Evolutionary conservation across 2,888 invertebrate species (phyloP), one percentile per base, ranked within the genome.

Genomic region (Rhagonycha fulva): DNA sequence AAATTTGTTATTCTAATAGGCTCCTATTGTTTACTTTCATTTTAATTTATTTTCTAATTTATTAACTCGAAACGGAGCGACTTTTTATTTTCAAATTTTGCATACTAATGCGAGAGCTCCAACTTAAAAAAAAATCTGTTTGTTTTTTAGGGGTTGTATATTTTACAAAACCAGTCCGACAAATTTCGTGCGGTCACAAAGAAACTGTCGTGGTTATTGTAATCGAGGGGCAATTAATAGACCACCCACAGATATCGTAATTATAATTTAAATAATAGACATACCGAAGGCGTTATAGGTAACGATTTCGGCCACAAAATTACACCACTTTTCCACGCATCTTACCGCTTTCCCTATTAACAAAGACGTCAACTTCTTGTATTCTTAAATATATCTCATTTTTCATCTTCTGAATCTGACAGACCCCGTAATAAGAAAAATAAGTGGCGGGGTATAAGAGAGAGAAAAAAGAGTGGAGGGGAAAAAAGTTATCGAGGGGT

Each of bases 351-450:
- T 32, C 4, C 32, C 5, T 12, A 5, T 47, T 47, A 47, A 47
- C n/a, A 47, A 47, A n/a, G n/a, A 47, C 12, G 63, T 23, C 63
- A 24, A 66, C 26, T 66, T 24, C 72, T 76, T 72, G 76, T 69
- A 77, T 78, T 79, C 77, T 72, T 74, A 76, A 76, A 78, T 78
- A 78, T 76, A 76, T 75, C 76, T 78, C 79, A 79, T 79, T 79
- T 79, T 79, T 79, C 79, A 79, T 78, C 76, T 76, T 68, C 78
- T 79, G 79, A 74, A 78, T 78, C 79, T 78, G 79, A 79, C 79
- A 76, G 78, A 70, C 75, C 78, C 79, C 62, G 61, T 79, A 78
- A 78, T 78, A 79, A 78, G 79, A 79, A 79, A 79, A 79, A 79
- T 79, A 71, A 63, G 68, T 71, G 79, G 74, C 66, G 76, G 76